phyloP scores from a whole-genome alignment of 2,113 vertebrate genomes.

The Callithrix jacchus region DNA sequence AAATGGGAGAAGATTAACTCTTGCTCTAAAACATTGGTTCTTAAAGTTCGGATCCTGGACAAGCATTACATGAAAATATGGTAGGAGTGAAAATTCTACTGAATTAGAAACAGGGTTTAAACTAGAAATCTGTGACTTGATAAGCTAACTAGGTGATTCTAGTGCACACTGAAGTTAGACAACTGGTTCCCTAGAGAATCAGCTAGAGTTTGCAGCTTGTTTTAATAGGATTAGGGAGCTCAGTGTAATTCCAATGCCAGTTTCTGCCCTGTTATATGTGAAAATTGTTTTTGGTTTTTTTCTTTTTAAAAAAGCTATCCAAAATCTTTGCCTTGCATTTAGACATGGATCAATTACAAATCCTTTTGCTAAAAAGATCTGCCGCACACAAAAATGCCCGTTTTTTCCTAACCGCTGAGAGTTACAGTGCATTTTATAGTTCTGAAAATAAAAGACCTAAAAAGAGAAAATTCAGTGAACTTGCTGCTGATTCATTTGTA shows the following conservation, averaged over 20 bases:
- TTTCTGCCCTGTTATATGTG: background rate
- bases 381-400: background rate
- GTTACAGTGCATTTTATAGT: conserved; percentile 42
- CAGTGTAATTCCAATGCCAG: background rate
- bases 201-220: background rate
- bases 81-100: background rate
- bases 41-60: background rate
- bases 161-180: background rate
- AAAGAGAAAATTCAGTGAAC: conserved; percentile 41
- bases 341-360: background rate
- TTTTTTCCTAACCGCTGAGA: conserved; percentile 33
- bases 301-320: background rate
- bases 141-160: background rate
- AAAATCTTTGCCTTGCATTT: conserved; percentile 20
- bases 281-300: background rate
- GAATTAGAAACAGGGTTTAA: background rate
- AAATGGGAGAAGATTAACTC: background rate
- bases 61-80: background rate
- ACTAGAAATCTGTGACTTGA: background rate
- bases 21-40: background rate
- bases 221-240: background rate
- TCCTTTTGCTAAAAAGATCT: conserved; percentile 30
- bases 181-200: background rate
- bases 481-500: conserved; percentile 51
- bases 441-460: conserved; percentile 56